phyloP scores from a whole-genome alignment of 2,113 vertebrate genomes.

The Pseudolaguvia tuberculata region DNA sequence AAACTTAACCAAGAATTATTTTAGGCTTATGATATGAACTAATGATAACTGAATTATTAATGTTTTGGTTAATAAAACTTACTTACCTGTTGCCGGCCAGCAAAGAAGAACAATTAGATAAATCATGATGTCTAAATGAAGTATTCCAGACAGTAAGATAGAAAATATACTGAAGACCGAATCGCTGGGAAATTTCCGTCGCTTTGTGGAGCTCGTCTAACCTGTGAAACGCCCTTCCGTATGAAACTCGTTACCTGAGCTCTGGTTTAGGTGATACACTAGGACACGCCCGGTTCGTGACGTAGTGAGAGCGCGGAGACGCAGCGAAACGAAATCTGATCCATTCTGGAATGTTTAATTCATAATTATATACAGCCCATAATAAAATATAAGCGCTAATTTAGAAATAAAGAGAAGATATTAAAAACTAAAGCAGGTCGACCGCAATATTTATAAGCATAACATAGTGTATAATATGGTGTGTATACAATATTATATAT shows the following conservation, averaged over 20 bases:
- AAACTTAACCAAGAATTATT: neutral
- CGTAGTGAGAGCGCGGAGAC: conserved; percentile 13
- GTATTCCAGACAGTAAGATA: neutral
- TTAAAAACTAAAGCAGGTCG: too few species aligned
- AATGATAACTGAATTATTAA: neutral
- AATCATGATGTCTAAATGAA: conserved; percentile 51
- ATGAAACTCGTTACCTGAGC: conserved; percentile 12
- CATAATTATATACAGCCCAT: too few species aligned
- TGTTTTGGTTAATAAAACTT: neutral
- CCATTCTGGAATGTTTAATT: neutral
- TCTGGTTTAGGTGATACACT: neutral
- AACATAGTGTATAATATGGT: too few species aligned
- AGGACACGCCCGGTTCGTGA: conserved; percentile 19
- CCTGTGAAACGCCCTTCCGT: conserved; percentile 31
- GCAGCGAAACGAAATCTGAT: neutral
- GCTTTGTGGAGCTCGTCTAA: neutral
- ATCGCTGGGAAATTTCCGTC: neutral
- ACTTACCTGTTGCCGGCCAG: conserved; percentile 58
- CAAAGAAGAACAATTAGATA: conserved; percentile 57
- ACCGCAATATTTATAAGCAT: too few species aligned
- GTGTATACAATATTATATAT: too few species aligned
- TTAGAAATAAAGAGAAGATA: too few species aligned
- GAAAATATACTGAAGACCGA: neutral
- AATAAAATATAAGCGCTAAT: too few species aligned
- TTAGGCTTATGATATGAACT: neutral